These are phyloP conservation scores for Noctua janthe DNA, from an alignment of 2,888 invertebrate genomes.

Conservation along the genomic window DNA sequence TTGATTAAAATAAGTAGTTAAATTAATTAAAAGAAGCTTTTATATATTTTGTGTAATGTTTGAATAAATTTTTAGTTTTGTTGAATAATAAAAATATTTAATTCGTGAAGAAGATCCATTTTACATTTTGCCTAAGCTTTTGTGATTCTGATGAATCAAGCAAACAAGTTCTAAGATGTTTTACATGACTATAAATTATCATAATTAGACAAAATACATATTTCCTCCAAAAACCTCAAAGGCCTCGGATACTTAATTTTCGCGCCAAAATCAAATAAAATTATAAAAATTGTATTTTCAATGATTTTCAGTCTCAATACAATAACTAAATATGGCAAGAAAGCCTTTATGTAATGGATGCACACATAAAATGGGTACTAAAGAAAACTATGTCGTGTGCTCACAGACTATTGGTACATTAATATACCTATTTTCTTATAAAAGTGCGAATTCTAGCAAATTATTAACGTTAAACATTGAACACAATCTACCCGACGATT, in stretches of 20 bases:
- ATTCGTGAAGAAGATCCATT: background rate
- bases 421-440: slow-evolving; percentile 53
- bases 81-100: slow-evolving; percentile 3
- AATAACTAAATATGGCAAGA: slow-evolving; percentile 74
- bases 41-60: slow-evolving; percentile 32
- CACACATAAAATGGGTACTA: slow-evolving; percentile 45
- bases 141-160: background rate
- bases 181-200: background rate
- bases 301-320: slow-evolving; percentile 68
- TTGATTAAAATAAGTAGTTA: slow-evolving; percentile 61
- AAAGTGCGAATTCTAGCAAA: slow-evolving; percentile 61
- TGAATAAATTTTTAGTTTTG: background rate
- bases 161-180: slow-evolving; percentile 15
- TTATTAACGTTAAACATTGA: slow-evolving; percentile 23
- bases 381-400: slow-evolving; percentile 62
- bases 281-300: slow-evolving; percentile 49
- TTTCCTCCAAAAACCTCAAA: slow-evolving; percentile 30
- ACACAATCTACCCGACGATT: slow-evolving; percentile 34
- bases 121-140: background rate
- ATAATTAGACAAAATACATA: slow-evolving; percentile 35
- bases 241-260: slow-evolving; percentile 25
- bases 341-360: slow-evolving; percentile 50
- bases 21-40: slow-evolving; percentile 47
- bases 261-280: slow-evolving; percentile 43
- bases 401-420: slow-evolving; percentile 45